Conservation (phyloP, 2,888 invertebrate genomes). For the Drosophila mulleri region DNA sequence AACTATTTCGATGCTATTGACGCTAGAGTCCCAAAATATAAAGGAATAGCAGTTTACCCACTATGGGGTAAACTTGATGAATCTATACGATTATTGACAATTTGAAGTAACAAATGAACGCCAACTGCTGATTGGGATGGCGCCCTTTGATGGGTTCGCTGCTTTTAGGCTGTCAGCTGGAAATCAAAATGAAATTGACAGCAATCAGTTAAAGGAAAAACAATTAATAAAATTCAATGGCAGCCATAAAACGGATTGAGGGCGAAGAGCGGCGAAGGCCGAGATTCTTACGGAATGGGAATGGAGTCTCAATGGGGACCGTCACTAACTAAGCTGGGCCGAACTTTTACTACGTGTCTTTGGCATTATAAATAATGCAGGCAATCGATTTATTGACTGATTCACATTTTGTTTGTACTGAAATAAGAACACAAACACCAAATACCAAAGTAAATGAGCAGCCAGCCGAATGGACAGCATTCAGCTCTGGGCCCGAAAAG, state of each 20-base stretch:
- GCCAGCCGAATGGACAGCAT: constrained; percentile 18
- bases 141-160: constrained; percentile 15
- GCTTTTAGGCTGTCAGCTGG: constrained; percentile 13
- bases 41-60: too few species aligned
- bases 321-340: constrained; percentile 46
- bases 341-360: constrained; percentile 40
- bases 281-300: constrained; percentile 40
- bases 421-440: constrained; percentile 48
- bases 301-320: constrained; percentile 15
- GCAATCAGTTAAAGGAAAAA: constrained; percentile 61
- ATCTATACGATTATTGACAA: constrained; percentile 8
- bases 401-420: constrained; percentile 46
- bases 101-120: constrained; percentile 12
- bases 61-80: neutral
- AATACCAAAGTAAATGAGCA: constrained; percentile 48
- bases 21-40: too few species aligned
- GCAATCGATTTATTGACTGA: constrained; percentile 76
- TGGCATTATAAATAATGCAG: constrained; percentile 71
- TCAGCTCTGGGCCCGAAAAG: constrained; percentile 34
- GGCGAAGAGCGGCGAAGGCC: constrained; percentile 32
- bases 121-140: neutral
- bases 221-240: constrained; percentile 63
- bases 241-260: constrained; percentile 30
- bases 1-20: too few species aligned
- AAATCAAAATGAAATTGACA: constrained; percentile 64